Conservation (phyloP, 2,797 vertebrate species). For the Todus mexicanus region DNA sequence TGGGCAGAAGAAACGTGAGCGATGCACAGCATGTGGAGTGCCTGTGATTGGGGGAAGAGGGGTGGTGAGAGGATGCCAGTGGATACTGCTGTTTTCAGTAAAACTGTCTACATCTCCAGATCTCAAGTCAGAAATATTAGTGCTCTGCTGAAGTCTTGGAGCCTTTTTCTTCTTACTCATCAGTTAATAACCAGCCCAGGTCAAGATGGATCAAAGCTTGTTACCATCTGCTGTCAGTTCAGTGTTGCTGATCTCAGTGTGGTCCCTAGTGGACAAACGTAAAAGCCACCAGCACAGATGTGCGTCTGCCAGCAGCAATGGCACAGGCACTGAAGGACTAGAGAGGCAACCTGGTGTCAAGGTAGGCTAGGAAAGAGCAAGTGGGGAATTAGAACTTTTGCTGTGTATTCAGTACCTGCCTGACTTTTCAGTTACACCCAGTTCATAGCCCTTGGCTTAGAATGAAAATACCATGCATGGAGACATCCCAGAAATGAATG, state of each 20-base stretch:
- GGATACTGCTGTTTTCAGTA: neutral
- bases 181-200: neutral
- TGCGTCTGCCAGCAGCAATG: neutral
- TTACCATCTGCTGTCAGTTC: neutral
- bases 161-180: neutral
- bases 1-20: neutral
- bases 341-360: neutral
- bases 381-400: neutral
- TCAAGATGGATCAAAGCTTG: neutral
- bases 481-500: neutral
- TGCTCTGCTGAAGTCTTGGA: neutral
- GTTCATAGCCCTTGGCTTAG: neutral
- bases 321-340: neutral
- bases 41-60: neutral
- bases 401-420: neutral
- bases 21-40: fast-evolving
- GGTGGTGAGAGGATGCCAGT: neutral
- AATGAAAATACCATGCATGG: neutral
- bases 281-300: neutral
- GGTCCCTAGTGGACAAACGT: neutral
- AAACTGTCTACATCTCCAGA: neutral
- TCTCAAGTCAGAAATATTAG: neutral
- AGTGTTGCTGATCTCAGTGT: neutral
- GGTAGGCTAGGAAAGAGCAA: neutral
- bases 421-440: neutral